Conservation (phyloP, 64 coral and sea anemone species). For the Anthopleura sola region DNA sequence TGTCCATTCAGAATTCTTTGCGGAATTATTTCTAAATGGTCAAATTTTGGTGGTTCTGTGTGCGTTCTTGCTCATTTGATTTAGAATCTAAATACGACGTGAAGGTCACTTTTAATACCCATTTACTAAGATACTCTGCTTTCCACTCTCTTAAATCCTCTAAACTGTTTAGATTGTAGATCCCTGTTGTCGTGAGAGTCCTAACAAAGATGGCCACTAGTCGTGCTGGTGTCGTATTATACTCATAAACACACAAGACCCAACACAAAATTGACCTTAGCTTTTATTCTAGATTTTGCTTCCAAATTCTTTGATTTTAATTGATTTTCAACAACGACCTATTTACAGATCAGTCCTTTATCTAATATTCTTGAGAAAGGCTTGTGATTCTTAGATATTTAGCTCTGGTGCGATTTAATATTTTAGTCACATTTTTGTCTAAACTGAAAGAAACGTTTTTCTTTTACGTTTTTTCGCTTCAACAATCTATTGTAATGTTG, state of each 20-base stretch:
- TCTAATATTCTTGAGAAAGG: not conserved
- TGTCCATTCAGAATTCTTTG: not conserved
- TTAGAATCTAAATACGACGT: not conserved
- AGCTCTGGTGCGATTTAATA: not conserved
- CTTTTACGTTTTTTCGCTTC: not conserved
- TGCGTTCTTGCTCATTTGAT: conserved; percentile 17
- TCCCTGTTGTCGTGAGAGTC: not conserved
- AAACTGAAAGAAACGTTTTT: not conserved
- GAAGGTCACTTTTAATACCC: not conserved
- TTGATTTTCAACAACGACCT: not conserved
- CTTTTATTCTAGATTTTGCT: not conserved
- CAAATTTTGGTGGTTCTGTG: not conserved
- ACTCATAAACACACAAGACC: not conserved
- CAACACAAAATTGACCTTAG: not conserved
- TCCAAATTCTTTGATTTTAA: not conserved
- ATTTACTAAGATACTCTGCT: not conserved
- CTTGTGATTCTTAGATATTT: not conserved
- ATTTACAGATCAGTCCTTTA: not conserved
- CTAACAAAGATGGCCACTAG: not conserved
- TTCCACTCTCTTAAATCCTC: conserved; percentile 2
- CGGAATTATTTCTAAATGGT: not conserved
- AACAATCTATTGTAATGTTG: not conserved
- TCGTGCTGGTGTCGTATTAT: conserved; percentile 4
- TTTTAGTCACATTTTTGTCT: not conserved
- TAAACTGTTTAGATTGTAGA: not conserved